Base-by-base conservation (phyloP, 1,140 invertebrate genomes). In the Linepithema humile region DNA sequence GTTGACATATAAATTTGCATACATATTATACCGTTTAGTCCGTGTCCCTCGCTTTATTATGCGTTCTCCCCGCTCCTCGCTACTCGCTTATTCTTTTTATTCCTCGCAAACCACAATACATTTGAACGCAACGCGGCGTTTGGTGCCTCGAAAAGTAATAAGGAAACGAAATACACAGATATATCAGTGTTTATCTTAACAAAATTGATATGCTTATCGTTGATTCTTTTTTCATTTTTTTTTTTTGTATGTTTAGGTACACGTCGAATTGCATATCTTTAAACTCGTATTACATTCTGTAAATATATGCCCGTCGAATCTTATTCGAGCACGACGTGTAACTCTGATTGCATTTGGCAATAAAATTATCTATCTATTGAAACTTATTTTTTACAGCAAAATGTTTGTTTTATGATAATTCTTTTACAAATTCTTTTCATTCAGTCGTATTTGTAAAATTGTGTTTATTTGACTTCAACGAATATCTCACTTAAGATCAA, bases 1-100 rank as follows among this genome's bases (percentile, higher is more conserved):
- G 23, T 64, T 64, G 43, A 43, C 7, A 35, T 64, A 26, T 20
- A 40, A 64, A 64, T 64, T 64, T 64, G 43, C 38, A 64, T 64
- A 43, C 35, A 64, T 23, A 64, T 64, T 23, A 40, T 40, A 20
- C n/a, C 62, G 12, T 15, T 9, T 26, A 15, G 3, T 15, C 1
- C 12, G 0, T 23, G n/a, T 57, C 10, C 53, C 20, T 32, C 55
- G 15, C 60, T 62, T 1, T 40, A n/a, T n/a, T n/a, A n/a, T n/a
- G n/a, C n/a, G n/a, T n/a, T n/a, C n/a, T n/a, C n/a, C n/a, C n/a
- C n/a, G n/a, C n/a, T 6, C 10, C 38, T 64, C 9, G 60, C n/a
- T 38, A 15, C 10, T 59, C 15, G 9, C 26, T 26, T 15, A 26
- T 29, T 57, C 55, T 29, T 59, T 2, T 29, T 5, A 59, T 59